A percentile compares a stretch with the other conserved stretches of the same genome.
Evolutionary conservation across 2,888 invertebrate genomes (phyloP).

Genomic region (Brenthis daphne): DNA sequence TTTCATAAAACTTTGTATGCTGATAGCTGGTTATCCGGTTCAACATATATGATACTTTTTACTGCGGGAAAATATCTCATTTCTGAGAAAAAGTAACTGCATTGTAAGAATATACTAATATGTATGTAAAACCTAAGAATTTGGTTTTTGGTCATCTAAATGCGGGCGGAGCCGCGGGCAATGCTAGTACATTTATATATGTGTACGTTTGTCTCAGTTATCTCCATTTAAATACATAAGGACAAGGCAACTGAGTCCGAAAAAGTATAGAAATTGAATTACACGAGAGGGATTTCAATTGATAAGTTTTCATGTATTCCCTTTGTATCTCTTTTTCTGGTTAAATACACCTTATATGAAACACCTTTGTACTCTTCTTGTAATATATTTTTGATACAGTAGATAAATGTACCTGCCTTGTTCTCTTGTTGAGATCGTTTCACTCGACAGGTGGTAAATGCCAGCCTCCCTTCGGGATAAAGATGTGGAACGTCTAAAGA

Average conservation of each 20-base stretch:
- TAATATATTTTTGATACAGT: constrained; percentile 24
- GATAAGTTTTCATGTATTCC: not conserved
- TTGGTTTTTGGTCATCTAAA: too few species aligned
- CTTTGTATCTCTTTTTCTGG: not conserved
- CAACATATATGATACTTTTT: too few species aligned
- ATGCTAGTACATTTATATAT: too few species aligned
- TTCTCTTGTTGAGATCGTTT: constrained; percentile 23
- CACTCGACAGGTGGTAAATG: constrained; percentile 30
- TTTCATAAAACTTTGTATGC: too few species aligned
- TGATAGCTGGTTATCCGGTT: too few species aligned
- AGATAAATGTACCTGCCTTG: constrained; percentile 24
- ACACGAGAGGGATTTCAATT: not conserved
- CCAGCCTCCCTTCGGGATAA: constrained; percentile 28
- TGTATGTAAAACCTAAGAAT: too few species aligned
- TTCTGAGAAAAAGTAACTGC: too few species aligned
- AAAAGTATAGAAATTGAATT: not conserved
- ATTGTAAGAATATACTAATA: too few species aligned
- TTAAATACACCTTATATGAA: constrained; percentile 13
- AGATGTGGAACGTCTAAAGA: constrained; percentile 25
- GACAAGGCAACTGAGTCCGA: not conserved
- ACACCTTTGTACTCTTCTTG: constrained; percentile 4
- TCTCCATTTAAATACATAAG: not conserved
- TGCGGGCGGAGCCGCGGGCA: too few species aligned
- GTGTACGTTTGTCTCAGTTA: too few species aligned
- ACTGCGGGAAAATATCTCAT: too few species aligned